Conservation (phyloP, 1,140 invertebrate species). For the Zaprionus kolodkinae region DNA sequence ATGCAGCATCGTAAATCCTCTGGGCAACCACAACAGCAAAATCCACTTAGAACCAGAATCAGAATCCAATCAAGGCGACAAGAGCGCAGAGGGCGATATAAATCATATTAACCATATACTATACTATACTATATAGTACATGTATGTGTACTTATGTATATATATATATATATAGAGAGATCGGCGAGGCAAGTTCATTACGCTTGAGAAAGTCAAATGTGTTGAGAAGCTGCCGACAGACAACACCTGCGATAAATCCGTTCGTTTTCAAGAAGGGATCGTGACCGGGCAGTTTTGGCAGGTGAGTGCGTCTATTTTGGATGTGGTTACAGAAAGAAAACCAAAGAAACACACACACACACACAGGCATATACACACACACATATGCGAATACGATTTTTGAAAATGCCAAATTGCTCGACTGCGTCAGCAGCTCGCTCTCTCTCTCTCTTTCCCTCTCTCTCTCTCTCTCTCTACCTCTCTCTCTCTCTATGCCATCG, state of each 20-base stretch:
- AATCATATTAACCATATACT: conserved; percentile 49
- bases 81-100: conserved; percentile 38
- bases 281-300: conserved; percentile 25
- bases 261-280: conserved; percentile 29
- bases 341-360: not conserved
- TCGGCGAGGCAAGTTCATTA: conserved; percentile 67
- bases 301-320: conserved; percentile 74
- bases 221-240: conserved; percentile 38
- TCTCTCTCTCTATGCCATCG: not conserved
- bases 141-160: not conserved
- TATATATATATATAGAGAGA: too few relatives aligned
- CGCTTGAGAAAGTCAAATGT: conserved; percentile 56
- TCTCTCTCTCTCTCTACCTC: not conserved
- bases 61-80: conserved; percentile 54
- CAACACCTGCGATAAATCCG: conserved; percentile 57
- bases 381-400: conserved; percentile 10
- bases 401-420: conserved; percentile 75
- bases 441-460: not conserved
- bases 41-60: conserved; percentile 72
- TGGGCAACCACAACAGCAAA: conserved; percentile 50
- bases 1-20: conserved; percentile 37
- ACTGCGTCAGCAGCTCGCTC: conserved; percentile 57
- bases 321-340: conserved; percentile 30
- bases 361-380: not conserved
- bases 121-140: too few relatives aligned